Evolutionary conservation across 2,888 invertebrate species (phyloP), one percentile per base, ranked within the genome.

Genomic region (Mesorhabditis sp.): DNA sequence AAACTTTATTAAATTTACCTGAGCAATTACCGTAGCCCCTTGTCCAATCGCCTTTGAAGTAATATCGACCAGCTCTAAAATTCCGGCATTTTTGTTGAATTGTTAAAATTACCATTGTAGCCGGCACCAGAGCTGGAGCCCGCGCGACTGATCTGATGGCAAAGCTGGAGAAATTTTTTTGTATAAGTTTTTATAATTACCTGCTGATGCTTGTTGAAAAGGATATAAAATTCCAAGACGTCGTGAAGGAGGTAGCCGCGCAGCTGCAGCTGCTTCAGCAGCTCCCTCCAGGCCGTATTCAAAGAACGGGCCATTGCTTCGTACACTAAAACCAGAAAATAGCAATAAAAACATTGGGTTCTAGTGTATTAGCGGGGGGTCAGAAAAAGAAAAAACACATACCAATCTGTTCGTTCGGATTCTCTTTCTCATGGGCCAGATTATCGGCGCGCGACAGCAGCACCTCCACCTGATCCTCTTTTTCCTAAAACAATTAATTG

Each of bases 391-490:
- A 1, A 28, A 28, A 28, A 28, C 28, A 50, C 58, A 13, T n/a
- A 50, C 58, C 76, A 67, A 78, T 70, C 58, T 80, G 72, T 62
- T 79, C 77, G 70, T 86, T 83, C 41, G 92, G 91, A 84, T 90
- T 90, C 72, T 83, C 85, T 79, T 88, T 87, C 78, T 87, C 86
- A 69, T 91, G 90, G 79, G 93, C 91, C 77, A 93, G 88, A 83
- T 91, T 91, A 87, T 94, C 93, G n/a, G 93, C 93, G 87, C 92
- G 91, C 68, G 91, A 90, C 72, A 93, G 90, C 72, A 94, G 90
- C 87, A 93, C 93, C 83, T 92, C 92, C 81, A 93, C 92, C 69
- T 93, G 93, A 85, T 92, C 92, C 86, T 93, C 92, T 87, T 93
- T 92, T 83, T 90, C 91, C 92, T 93, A 86, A 50, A 81, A 71